A percentile compares a stretch with the other conserved stretches of the same genome.
phyloP scores from a whole-genome alignment of 2,113 vertebrate genomes.

The Casuarius casuarius region DNA sequence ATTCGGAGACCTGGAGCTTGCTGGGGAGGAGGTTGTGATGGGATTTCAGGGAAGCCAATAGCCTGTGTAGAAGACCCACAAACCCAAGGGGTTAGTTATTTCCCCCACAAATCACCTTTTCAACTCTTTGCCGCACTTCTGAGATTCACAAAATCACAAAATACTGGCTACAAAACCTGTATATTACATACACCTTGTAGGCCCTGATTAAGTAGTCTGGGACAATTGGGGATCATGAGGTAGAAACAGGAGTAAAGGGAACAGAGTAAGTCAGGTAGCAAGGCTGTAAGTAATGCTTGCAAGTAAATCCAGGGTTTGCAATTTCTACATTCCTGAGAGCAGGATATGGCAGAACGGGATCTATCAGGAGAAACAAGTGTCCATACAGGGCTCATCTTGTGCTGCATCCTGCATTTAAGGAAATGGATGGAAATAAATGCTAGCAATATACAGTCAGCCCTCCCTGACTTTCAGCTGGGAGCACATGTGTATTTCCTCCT shows the following conservation, averaged over 20 bases:
- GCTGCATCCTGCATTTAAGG: background rate
- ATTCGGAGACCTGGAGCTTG: constrained; percentile 45
- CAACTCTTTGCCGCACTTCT: rapidly evolving
- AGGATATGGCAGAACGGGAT: background rate
- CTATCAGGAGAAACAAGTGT: background rate
- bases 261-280: background rate
- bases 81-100: background rate
- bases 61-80: constrained; percentile 56
- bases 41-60: constrained; percentile 56
- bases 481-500: background rate
- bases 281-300: rapidly evolving
- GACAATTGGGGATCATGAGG: background rate
- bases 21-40: constrained; percentile 62
- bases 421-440: background rate
- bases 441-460: background rate
- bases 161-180: background rate
- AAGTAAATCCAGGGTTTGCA: background rate
- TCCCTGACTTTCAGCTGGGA: background rate
- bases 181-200: rapidly evolving
- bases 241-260: background rate
- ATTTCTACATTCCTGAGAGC: background rate
- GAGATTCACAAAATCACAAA: background rate
- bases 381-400: background rate
- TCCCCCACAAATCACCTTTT: background rate
- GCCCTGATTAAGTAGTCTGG: background rate